Percentiles rank a stretch among this genome's conserved stretches.
phyloP scores from a whole-genome alignment of 2,797 vertebrate genomes.

The Poecilia picta region DNA sequence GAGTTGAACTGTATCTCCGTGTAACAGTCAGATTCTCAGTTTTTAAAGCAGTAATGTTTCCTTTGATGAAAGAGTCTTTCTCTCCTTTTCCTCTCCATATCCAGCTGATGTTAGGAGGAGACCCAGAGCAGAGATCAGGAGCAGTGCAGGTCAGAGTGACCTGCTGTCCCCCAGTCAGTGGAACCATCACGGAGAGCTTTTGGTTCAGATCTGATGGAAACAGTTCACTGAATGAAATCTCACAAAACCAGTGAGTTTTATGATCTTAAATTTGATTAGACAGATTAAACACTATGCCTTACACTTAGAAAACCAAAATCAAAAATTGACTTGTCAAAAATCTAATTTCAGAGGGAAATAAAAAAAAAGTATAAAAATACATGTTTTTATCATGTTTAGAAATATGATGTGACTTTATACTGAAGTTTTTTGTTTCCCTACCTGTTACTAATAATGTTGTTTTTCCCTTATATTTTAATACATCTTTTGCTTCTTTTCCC shows the following conservation, averaged over 20 bases:
- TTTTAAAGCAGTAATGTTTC: no score
- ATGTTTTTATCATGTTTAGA: no score
- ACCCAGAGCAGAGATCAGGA: conserved; percentile 58
- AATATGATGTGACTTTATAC: no score
- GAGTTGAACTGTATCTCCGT: conserved; percentile 30
- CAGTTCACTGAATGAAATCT: no score
- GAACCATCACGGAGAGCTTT: conserved; percentile 39
- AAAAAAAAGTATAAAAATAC: neutral
- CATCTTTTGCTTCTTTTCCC: rapidly evolving
- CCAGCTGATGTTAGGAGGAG: conserved; percentile 53
- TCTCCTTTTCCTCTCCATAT: conserved; percentile 22
- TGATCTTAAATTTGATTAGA: no score
- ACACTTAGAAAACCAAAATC: neutral
- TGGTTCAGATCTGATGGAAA: conserved; percentile 37
- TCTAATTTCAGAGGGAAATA: neutral
- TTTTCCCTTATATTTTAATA: no score
- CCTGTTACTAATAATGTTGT: conserved; percentile 9
- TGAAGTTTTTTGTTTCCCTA: no score
- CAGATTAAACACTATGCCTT: no score
- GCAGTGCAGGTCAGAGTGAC: conserved; percentile 61
- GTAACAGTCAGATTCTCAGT: conserved; percentile 3
- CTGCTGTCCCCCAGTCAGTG: conserved; percentile 44
- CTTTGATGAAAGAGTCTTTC: no score
- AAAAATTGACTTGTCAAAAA: neutral
- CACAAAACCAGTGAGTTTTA: no score